Evolutionary conservation across 2,888 invertebrate species (phyloP).

Genomic region (Thecocarcelia acutangulata): DNA sequence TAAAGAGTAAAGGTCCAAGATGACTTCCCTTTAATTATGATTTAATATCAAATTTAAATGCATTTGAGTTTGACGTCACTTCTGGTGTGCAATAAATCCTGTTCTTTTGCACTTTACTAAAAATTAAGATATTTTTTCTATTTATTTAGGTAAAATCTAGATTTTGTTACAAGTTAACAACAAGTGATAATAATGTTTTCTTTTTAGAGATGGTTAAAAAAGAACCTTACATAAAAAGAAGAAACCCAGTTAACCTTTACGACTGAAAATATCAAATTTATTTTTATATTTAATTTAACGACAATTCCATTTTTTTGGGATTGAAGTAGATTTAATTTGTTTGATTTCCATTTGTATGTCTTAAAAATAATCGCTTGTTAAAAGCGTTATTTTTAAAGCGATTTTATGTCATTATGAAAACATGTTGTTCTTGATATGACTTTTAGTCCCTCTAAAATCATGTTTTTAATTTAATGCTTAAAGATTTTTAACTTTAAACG

Average conservation of each 20-base stretch:
- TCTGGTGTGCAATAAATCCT: too few species aligned
- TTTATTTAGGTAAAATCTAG: too few species aligned
- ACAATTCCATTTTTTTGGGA: background rate
- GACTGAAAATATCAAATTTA: conserved; percentile 44
- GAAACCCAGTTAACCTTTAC: conserved; percentile 80
- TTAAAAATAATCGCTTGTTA: conserved; percentile 1
- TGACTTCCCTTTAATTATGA: too few species aligned
- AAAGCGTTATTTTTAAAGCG: conserved; percentile 40
- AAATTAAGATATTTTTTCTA: too few species aligned
- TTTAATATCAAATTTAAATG: too few species aligned
- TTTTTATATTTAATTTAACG: background rate
- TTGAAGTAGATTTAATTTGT: conserved; percentile 13
- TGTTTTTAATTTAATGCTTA: background rate
- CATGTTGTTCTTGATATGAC: conserved; percentile 47
- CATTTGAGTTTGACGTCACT: too few species aligned
- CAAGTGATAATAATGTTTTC: too few species aligned
- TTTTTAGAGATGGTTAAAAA: too few species aligned
- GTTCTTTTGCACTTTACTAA: too few species aligned
- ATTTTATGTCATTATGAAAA: conserved; percentile 51
- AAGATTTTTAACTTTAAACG: background rate
- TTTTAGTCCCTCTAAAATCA: conserved; percentile 16
- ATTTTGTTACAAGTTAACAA: too few species aligned
- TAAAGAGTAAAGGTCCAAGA: too few species aligned
- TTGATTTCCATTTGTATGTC: background rate
- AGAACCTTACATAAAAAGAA: conserved; percentile 42